Conservation (phyloP, 2,797 vertebrate species). For the Remorina albescens region DNA sequence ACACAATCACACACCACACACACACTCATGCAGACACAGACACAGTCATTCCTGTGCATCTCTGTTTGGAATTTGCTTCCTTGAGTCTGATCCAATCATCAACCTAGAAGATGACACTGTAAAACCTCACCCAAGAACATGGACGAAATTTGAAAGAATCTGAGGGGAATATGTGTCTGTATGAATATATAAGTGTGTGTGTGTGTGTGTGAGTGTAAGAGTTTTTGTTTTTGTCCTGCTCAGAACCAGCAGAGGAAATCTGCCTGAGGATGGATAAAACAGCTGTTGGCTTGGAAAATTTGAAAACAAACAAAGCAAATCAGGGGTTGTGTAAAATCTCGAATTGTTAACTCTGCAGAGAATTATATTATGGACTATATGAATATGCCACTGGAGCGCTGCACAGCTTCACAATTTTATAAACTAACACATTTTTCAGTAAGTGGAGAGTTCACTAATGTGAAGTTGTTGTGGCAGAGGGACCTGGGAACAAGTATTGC, state of each 20-base stretch:
- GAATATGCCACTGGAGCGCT: too few relatives aligned
- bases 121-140: conserved; percentile 67
- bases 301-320: conserved; percentile 67
- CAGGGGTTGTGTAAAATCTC: too few relatives aligned
- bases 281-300: conserved; percentile 65
- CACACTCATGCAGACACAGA: conserved; percentile 22
- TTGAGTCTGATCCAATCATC: conserved; percentile 80
- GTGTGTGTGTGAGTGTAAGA: too few relatives aligned
- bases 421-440: too few relatives aligned
- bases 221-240: conserved; percentile 50
- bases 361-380: too few relatives aligned
- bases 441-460: too few relatives aligned
- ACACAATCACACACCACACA: conserved; percentile 25
- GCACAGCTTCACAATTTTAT: too few relatives aligned
- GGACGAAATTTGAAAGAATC: conserved; percentile 80
- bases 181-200: conserved; percentile 81
- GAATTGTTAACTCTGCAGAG: too few relatives aligned
- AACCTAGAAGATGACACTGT: conserved; percentile 64
- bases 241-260: conserved; percentile 56
- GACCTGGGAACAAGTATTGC: too few relatives aligned
- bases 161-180: conserved; percentile 72
- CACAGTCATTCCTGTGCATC: conserved; percentile 51
- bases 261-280: conserved; percentile 69
- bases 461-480: too few relatives aligned
- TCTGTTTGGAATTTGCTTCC: conserved; percentile 59